phyloP scores from a whole-genome alignment of 2,113 vertebrate genomes.

The Mionectes macconnelli region DNA sequence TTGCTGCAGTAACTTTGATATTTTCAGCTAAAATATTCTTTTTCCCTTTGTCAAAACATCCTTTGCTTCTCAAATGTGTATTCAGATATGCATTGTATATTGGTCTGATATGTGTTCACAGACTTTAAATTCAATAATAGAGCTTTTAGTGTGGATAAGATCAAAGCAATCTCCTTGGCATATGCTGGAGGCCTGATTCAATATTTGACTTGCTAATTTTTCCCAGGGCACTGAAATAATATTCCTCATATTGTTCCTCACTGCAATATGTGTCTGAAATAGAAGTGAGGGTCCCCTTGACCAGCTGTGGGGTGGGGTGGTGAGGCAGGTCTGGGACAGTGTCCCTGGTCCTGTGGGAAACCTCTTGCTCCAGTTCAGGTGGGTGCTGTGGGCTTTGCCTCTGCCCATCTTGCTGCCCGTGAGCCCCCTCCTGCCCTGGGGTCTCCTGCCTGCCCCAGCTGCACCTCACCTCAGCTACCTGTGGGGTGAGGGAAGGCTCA shows the following conservation, averaged over 20 bases:
- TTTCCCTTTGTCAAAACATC: constrained; percentile 71
- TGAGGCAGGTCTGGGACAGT: not conserved
- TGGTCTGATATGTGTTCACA: constrained; percentile 77
- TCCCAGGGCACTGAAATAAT: constrained; percentile 82
- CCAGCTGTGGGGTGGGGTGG: not conserved
- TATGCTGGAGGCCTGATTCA: constrained; percentile 82
- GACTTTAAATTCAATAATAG: constrained; percentile 83
- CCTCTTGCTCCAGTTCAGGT: not conserved
- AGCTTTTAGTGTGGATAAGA: constrained; percentile 86
- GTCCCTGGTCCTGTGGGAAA: not conserved
- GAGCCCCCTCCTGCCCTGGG: not conserved
- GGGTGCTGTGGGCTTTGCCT: not conserved
- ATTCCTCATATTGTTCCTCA: constrained; percentile 79
- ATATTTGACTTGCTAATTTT: constrained; percentile 94
- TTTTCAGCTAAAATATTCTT: constrained; percentile 63
- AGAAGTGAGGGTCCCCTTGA: constrained; percentile 48
- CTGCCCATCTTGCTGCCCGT: not conserved
- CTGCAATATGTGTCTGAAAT: constrained; percentile 60
- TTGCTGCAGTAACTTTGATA: constrained; percentile 63
- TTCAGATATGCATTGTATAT: constrained; percentile 74
- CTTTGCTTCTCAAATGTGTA: constrained; percentile 60
- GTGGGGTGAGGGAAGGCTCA: not conserved
- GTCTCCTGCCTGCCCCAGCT: not conserved
- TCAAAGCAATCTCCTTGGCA: constrained; percentile 87
- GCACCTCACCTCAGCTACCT: accelerated